Evolutionary conservation across 2,888 invertebrate species (phyloP).

Genomic region (Tortrix viridana): DNA sequence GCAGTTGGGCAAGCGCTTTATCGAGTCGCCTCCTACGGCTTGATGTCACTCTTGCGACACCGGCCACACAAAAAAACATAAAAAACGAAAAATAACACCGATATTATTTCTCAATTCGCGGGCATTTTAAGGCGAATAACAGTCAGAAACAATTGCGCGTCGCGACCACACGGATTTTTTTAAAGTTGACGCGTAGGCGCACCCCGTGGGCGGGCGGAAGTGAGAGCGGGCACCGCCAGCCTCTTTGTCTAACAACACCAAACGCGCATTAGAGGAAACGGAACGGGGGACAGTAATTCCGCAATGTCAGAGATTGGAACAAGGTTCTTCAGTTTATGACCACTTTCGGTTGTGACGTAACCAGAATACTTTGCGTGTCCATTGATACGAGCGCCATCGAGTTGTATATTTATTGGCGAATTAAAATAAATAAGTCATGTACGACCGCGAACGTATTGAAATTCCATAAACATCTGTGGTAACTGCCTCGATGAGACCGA

Average conservation of each 20-base stretch:
- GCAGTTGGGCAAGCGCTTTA: constrained; percentile 69
- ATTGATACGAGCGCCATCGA: constrained; percentile 66
- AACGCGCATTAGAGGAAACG: constrained; percentile 55
- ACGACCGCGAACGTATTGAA: constrained; percentile 48
- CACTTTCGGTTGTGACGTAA: constrained; percentile 81
- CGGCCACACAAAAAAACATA: constrained; percentile 25
- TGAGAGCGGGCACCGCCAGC: constrained; percentile 72
- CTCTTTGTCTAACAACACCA: constrained; percentile 70
- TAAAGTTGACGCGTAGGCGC: constrained; percentile 75
- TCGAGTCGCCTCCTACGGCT: constrained; percentile 72
- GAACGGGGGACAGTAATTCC: constrained; percentile 62
- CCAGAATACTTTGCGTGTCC: constrained; percentile 54
- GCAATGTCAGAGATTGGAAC: constrained; percentile 76
- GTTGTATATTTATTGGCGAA: constrained; percentile 56
- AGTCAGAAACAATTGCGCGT: constrained; percentile 61
- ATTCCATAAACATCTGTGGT: constrained; percentile 60
- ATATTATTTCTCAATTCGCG: constrained; percentile 35
- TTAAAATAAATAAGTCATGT: constrained; percentile 68
- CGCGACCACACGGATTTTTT: constrained; percentile 71
- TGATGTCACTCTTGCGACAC: constrained; percentile 68
- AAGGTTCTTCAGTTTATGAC: constrained; percentile 77
- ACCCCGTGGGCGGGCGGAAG: constrained; percentile 81
- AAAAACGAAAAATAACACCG: constrained; percentile 36
- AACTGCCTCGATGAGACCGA: constrained; percentile 45
- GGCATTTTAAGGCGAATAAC: constrained; percentile 43